Evolutionary conservation across 2,113 vertebrate species (phyloP).

Genomic region (Nansenia antarctica): DNA sequence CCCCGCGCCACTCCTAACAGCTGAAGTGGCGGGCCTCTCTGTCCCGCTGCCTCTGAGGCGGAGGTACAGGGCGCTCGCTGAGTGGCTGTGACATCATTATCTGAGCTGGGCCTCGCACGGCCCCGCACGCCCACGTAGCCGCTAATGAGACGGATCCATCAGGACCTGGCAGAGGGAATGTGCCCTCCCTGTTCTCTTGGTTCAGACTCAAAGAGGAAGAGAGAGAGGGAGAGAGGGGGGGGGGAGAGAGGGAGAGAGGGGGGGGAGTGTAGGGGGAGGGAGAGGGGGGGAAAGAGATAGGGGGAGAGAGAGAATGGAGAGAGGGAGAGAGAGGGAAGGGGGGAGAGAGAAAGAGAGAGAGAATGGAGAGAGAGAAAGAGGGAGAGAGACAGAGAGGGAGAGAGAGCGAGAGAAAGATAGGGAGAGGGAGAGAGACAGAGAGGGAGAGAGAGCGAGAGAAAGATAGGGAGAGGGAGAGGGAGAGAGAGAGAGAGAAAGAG

Average conservation of each 20-base stretch:
- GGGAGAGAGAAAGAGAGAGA: not conserved
- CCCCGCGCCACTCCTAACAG: too few species aligned
- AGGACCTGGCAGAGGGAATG: conserved; percentile 26
- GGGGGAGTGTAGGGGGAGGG: too few species aligned
- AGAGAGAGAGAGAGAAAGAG: not conserved
- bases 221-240: not conserved
- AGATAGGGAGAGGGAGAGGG: too few species aligned
- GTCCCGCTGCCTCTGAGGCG: not conserved
- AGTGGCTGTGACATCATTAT: conserved; percentile 38
- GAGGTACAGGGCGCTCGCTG: conserved; percentile 4
- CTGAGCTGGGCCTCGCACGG: conserved; percentile 32
- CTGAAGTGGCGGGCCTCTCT: not conserved
- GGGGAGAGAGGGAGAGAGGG: not conserved
- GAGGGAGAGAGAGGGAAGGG: not conserved
- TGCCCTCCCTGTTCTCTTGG: conserved; percentile 16
- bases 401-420: too few species aligned
- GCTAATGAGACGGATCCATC: conserved; percentile 63
- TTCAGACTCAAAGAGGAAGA: not conserved
- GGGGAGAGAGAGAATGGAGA: too few species aligned
- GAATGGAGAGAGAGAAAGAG: too few species aligned
- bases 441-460: not conserved
- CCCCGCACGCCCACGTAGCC: conserved; percentile 51
- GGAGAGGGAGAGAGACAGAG: too few species aligned
- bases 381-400: not conserved
- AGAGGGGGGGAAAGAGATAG: not conserved